phyloP scores from a whole-genome alignment of 2,888 invertebrate genomes.

The Cryptocheilus praepositus region DNA sequence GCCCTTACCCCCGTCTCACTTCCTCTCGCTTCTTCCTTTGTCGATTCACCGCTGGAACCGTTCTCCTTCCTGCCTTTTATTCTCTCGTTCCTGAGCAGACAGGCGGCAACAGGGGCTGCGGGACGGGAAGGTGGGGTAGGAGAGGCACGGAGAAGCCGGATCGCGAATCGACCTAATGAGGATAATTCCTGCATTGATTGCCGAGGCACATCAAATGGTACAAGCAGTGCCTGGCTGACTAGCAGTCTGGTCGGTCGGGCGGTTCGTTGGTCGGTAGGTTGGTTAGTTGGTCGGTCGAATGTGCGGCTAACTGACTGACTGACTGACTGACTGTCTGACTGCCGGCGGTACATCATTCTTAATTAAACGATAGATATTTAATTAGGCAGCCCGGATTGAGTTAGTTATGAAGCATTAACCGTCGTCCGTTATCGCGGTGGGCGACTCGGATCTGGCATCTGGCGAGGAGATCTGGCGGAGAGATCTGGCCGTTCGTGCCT shows the following conservation, averaged over 20 bases:
- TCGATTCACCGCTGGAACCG: constrained; percentile 18
- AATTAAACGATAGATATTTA: constrained; percentile 74
- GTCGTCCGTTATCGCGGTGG: constrained; percentile 65
- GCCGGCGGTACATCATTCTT: constrained; percentile 71
- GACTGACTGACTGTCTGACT: constrained; percentile 14
- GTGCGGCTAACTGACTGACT: constrained; percentile 23
- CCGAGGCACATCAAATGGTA: constrained; percentile 62
- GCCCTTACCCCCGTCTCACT: too few species aligned
- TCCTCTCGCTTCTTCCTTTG: constrained; percentile 25
- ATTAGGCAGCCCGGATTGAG: constrained; percentile 67
- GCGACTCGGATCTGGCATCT: constrained; percentile 66
- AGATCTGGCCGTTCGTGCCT: constrained; percentile 17
- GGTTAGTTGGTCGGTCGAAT: constrained; percentile 24
- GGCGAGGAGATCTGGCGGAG: constrained; percentile 57
- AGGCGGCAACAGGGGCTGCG: constrained; percentile 12
- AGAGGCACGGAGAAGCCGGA: constrained; percentile 44
- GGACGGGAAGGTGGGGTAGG: constrained; percentile 37
- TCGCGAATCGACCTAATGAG: constrained; percentile 71
- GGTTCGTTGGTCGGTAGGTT: too few species aligned
- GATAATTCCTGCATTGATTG: constrained; percentile 74
- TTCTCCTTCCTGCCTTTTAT: constrained; percentile 19
- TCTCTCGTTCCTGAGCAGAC: constrained; percentile 23
- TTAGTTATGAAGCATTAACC: constrained; percentile 68
- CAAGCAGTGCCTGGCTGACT: constrained; percentile 48
- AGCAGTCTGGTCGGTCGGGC: constrained; percentile 33